A percentile compares a stretch with the other conserved stretches of the same genome.
phyloP scores from a whole-genome alignment of 2,888 invertebrate species.

The Panopea generosa region DNA sequence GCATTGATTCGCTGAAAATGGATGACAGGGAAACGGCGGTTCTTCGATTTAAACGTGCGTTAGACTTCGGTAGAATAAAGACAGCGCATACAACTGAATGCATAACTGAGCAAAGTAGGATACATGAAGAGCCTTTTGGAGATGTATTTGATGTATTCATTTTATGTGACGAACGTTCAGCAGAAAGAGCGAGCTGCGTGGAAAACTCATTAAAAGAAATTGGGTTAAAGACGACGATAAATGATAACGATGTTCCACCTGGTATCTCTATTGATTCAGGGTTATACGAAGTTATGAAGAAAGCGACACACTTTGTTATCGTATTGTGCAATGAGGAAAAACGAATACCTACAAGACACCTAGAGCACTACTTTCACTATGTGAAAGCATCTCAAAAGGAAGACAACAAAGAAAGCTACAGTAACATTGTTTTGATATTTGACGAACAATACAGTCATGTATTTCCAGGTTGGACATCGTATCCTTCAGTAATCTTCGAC shows the following conservation, averaged over 20 bases:
- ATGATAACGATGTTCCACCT: conserved; percentile 10
- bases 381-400: conserved; percentile 7
- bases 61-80: conserved; percentile 1
- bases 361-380: conserved; percentile 5
- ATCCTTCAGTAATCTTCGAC: no score
- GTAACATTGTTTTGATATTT: no score
- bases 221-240: conserved; percentile 20
- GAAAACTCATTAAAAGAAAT: background rate
- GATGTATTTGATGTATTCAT: conserved; percentile 29
- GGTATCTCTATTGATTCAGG: conserved; percentile 11
- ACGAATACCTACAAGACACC: background rate
- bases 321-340: conserved; percentile 6
- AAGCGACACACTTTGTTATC: conserved; percentile 26
- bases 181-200: background rate
- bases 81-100: no score
- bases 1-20: conserved; percentile 18
- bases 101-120: no score
- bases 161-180: conserved; percentile 15
- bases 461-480: no score
- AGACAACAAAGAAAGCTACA: no score
- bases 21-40: conserved; percentile 15
- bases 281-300: conserved; percentile 11
- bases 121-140: background rate
- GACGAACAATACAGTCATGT: no score
- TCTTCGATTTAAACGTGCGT: conserved; percentile 25